phyloP scores from a whole-genome alignment of 2,888 invertebrate species.

The Linnaemya tessellans region DNA sequence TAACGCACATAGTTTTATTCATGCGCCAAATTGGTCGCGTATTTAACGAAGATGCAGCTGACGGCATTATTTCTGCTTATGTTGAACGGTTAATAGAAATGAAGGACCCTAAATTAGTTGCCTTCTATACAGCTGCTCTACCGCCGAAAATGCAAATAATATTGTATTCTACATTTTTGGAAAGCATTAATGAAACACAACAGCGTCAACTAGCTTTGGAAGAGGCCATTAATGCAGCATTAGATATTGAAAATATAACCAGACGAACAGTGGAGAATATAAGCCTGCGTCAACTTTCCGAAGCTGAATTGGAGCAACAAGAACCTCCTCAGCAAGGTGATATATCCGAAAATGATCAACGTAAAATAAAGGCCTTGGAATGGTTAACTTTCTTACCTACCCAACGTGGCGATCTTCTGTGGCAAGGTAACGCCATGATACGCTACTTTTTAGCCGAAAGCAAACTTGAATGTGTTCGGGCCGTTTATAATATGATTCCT shows the following conservation, averaged over 20 bases:
- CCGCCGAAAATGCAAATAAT: constrained; percentile 86
- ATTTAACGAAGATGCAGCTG: constrained; percentile 88
- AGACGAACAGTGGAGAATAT: constrained; percentile 93
- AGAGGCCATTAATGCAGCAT: constrained; percentile 89
- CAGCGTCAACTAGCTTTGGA: constrained; percentile 86
- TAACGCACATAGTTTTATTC: constrained; percentile 93
- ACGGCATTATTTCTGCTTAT: constrained; percentile 90
- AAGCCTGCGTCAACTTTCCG: constrained; percentile 80
- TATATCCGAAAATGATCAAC: constrained; percentile 88
- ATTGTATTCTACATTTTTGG: constrained; percentile 89
- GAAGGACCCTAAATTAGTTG: constrained; percentile 90
- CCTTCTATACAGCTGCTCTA: constrained; percentile 92
- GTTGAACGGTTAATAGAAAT: constrained; percentile 89
- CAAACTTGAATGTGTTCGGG: constrained; percentile 92
- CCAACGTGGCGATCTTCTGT: constrained; percentile 91
- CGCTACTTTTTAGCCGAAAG: constrained; percentile 91
- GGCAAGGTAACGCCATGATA: constrained; percentile 95
- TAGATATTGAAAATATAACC: constrained; percentile 93
- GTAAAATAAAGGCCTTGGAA: constrained; percentile 91
- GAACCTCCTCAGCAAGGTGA: constrained; percentile 82
- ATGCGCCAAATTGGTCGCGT: constrained; percentile 91
- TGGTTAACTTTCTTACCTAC: constrained; percentile 92
- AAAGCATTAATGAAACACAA: constrained; percentile 86
- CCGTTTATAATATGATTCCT: constrained; percentile 90
- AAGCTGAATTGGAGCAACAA: constrained; percentile 77